Base-by-base conservation (phyloP, 2,113 vertebrate genomes). In the Mormoops blainvillei region DNA sequence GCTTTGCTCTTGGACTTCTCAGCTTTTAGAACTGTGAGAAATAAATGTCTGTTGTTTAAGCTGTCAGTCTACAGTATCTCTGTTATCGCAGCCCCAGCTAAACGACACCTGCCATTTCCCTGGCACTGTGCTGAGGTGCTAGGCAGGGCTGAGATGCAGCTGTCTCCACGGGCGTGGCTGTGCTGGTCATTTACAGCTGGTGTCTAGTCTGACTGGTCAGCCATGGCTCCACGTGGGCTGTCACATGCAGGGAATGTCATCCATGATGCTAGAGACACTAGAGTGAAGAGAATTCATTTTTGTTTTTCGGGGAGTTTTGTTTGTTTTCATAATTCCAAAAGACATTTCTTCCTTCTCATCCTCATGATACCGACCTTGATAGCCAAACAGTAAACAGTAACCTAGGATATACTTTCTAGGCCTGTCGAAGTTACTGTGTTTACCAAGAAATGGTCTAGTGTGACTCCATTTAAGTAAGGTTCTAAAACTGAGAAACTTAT, bases 401-500 rank as follows among this genome's bases (percentile, higher is more conserved):
- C 7, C 56, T n/a, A 56, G 43, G 71, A 63, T 28, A 54, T 12
- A 26, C 7, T 87, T 74, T 19, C 45, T 48, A 82, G 41, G 31
- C 36, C 45, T 92, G 20, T 10, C n/a, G 65, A 73, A 65, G 54
- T 80, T 81, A 85, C 52, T 28, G 19, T 28, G 33, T 80, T 76
- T 81, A 22, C 16, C 31, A 38, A 63, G 28, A 76, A 86, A 81
- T 74, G 20, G 38, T 50, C 41, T 24, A 2, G 4, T 5, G n/a
- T 50, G 18, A 50, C 61, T 92, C 11, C 45, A 71, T 20, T 63
- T 73, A 63, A 22, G 52, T 16, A 41, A 70, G 33, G 56, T 56
- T 96, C 45, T 68, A 36, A 90, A 87, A 77, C 31, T 19, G 52
- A 52, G 14, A 77, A 76, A 90, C 41, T 20, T 31, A 19, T 20